Base-by-base conservation (phyloP, 2,113 vertebrate genomes). In the Coptodon rendalli region DNA sequence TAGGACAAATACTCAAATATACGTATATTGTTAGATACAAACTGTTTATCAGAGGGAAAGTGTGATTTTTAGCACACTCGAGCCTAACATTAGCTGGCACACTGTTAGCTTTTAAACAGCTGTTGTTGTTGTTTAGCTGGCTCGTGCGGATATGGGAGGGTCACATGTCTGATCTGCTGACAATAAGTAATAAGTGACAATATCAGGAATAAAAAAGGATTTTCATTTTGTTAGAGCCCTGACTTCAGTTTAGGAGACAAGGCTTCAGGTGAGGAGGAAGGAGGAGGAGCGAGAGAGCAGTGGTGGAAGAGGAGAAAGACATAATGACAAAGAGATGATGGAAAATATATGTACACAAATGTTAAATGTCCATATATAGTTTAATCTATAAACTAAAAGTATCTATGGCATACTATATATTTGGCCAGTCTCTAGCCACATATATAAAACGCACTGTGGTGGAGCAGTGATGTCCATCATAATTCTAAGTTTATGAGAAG, bases 101-200 rank as follows among this genome's bases (percentile, higher is more conserved):
- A 27, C 22, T 14, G 13, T 16, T 71, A 45, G 14, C 6, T 16
- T 17, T 16, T 48, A 17, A 48, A 14, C 45, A 48, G 38, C 66
- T 45, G 43, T 0, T 71, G 38, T 6, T 71, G 38, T 6, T 71
- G 66, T 16, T 71, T 43, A 45, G n/a, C 66, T 24, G 2, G 22
- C 38, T 71, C 0, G 0, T 45, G 38, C 3, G 0, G 2, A 16
- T 43, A 71, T 43, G n/a, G 38, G 7, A 71, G 2, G 8, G 0
- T 71, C 38, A 43, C 2, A 71, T 24, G 38, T 71, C 0, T 71
- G 7, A 45, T 45, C 8, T 73, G 66, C 38, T 27, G 38, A 45
- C 38, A 2, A 43, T 9, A 71, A 43, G 38, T 10, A 73, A 73
- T 24, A 16, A 36, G 13, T 43, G 7, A 43, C 38, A 0, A 71